A percentile compares a stretch with the other conserved stretches of the same genome.
These are phyloP conservation scores for Alligator mississippiensis DNA, from an alignment of 2,113 vertebrate genomes.

Conservation along the genomic window DNA sequence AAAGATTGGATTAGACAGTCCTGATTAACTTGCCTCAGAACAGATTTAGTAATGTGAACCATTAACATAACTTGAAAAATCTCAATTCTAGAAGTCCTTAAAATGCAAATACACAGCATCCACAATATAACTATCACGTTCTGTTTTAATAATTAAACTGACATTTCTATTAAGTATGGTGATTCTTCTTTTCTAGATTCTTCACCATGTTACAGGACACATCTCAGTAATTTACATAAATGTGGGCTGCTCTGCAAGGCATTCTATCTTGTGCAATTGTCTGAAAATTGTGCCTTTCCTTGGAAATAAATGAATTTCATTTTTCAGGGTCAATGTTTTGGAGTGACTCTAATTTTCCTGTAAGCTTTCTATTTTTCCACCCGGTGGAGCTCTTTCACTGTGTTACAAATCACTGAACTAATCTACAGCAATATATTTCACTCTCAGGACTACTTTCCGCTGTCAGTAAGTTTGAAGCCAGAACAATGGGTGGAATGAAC, in stretches of 20 bases:
- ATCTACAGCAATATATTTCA: fast-evolving
- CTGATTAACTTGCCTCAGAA: background rate
- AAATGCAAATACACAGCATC: background rate
- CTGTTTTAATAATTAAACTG: background rate
- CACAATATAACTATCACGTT: background rate
- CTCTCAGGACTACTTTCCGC: background rate
- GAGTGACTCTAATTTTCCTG: background rate
- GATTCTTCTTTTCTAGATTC: background rate
- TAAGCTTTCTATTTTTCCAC: constrained; percentile 5
- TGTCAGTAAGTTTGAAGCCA: fast-evolving
- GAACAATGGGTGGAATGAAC: fast-evolving
- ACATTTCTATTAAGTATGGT: fast-evolving
- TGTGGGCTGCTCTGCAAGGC: fast-evolving
- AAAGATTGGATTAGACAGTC: background rate
- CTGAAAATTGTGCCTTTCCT: background rate
- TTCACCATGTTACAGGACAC: background rate
- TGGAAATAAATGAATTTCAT: background rate
- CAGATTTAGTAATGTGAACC: background rate
- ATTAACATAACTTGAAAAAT: background rate
- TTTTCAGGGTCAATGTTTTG: background rate
- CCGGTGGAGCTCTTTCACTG: constrained; percentile 52
- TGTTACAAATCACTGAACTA: background rate
- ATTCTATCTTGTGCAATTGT: background rate
- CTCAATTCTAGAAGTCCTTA: fast-evolving
- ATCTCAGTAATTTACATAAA: background rate